A percentile compares a stretch with the other conserved stretches of the same genome.
Conservation (phyloP, 2,797 vertebrate species). For the Anabacerthia variegaticeps region DNA sequence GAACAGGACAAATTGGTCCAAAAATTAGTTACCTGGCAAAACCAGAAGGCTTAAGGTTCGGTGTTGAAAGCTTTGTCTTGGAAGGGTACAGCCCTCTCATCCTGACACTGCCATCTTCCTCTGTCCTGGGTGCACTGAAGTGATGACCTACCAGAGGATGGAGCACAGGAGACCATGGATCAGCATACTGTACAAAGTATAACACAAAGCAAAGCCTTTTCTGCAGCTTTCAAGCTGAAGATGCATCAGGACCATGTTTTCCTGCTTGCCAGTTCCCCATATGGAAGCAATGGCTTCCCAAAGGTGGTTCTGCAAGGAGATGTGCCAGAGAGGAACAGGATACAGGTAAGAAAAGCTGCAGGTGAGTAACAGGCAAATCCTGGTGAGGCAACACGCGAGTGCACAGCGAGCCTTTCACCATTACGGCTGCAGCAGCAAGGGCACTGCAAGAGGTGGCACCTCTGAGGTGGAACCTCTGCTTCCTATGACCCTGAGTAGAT, state of each 20-base stretch:
- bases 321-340: background rate
- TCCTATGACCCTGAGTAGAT: background rate
- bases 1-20: background rate
- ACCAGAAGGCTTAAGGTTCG: background rate
- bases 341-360: background rate
- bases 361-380: background rate
- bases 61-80: background rate
- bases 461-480: background rate
- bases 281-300: background rate
- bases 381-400: background rate
- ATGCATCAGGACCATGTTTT: background rate
- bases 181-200: background rate
- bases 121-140: background rate
- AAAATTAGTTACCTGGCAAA: background rate
- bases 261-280: background rate
- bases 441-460: background rate
- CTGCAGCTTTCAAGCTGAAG: background rate
- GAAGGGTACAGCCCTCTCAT: fast-evolving
- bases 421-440: background rate
- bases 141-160: background rate
- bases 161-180: background rate
- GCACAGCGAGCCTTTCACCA: fast-evolving
- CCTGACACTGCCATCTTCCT: background rate
- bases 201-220: background rate
- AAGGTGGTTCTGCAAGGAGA: background rate